phyloP scores from a whole-genome alignment of 2,797 vertebrate genomes.

The Acipenser transmontanus region DNA sequence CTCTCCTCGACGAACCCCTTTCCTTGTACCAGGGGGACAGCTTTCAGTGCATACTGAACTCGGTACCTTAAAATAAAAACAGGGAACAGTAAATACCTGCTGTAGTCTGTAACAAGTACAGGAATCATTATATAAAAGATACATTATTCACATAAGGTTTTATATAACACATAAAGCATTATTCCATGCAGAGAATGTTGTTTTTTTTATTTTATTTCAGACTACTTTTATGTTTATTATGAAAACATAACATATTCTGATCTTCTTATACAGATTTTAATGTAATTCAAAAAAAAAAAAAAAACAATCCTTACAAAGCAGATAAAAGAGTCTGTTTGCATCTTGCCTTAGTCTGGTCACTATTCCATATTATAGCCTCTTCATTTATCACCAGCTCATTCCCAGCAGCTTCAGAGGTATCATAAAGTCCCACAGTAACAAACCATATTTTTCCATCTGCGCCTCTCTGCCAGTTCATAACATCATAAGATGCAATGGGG shows the following conservation, averaged over 20 bases:
- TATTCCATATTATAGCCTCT: constrained; percentile 11
- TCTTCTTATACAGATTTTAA: background rate
- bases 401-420: background rate
- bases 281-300: background rate
- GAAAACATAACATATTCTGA: background rate
- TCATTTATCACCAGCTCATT: constrained; percentile 7
- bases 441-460: background rate
- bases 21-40: constrained; percentile 42
- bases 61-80: background rate
- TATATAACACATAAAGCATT: background rate
- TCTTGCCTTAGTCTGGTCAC: background rate
- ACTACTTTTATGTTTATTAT: background rate
- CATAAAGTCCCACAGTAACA: constrained; percentile 2
- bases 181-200: background rate
- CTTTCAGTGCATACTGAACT: background rate
- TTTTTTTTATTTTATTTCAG: background rate
- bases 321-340: background rate
- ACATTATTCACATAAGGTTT: background rate
- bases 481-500: constrained; percentile 9
- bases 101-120: background rate
- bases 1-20: constrained; percentile 48
- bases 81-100: background rate
- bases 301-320: constrained; percentile 1
- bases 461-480: constrained; percentile 14
- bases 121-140: background rate